Percentiles rank a stretch among this genome's conserved stretches.
These are phyloP conservation scores for Nesogale talazaci DNA, from an alignment of 2,113 vertebrate species.

Conservation along the genomic window DNA sequence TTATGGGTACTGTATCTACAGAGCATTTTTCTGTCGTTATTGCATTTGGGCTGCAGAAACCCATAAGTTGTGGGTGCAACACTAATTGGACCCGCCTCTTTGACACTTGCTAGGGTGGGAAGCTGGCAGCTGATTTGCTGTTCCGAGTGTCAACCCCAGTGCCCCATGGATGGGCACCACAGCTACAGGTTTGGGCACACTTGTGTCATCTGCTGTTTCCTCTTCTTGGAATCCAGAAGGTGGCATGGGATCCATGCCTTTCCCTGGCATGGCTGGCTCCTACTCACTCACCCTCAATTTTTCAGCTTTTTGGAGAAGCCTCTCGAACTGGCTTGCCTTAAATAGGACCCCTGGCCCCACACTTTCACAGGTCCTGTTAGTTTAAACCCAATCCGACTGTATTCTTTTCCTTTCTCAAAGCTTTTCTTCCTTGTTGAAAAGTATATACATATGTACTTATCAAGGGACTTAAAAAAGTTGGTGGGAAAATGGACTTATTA, in stretches of 20 bases:
- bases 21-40: neutral
- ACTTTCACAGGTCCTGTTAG: neutral
- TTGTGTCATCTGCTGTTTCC: neutral
- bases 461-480: too few relatives aligned
- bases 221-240: neutral
- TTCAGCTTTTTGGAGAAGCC: neutral
- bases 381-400: neutral
- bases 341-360: neutral
- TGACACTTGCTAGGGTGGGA: neutral
- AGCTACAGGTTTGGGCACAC: neutral
- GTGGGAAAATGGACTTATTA: too few relatives aligned
- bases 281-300: neutral
- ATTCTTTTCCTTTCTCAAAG: neutral
- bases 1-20: neutral
- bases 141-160: neutral
- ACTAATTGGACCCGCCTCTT: neutral
- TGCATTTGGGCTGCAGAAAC: neutral
- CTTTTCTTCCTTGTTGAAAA: neutral
- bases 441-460: neutral
- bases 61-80: neutral
- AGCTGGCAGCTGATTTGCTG: neutral
- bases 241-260: neutral
- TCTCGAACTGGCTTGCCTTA: neutral
- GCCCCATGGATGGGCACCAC: neutral
- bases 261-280: neutral